A percentile compares a stretch with the other conserved stretches of the same genome.
These are phyloP conservation scores for Trisateles emortualis DNA, from an alignment of 2,888 invertebrate genomes.

Conservation along the genomic window DNA sequence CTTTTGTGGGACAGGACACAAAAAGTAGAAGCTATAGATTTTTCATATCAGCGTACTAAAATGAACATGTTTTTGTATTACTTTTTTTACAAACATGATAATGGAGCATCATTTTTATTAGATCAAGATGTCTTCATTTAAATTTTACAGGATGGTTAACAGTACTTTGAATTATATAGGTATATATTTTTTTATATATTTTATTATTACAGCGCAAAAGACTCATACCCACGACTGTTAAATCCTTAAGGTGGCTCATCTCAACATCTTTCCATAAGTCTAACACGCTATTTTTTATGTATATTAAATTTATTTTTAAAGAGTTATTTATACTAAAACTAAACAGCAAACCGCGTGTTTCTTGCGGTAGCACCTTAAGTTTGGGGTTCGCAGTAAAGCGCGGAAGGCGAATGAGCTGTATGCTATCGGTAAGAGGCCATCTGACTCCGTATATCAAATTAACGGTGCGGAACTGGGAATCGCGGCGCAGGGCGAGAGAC, in stretches of 20 bases:
- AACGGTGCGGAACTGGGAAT: slow-evolving; percentile 73
- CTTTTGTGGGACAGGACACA: slow-evolving; percentile 17
- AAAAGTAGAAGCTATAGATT: slow-evolving; percentile 27
- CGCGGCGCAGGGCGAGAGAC: slow-evolving; percentile 44
- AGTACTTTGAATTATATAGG: no score
- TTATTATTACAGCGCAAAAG: no score
- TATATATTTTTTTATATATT: no score
- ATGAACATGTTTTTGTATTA: slow-evolving; percentile 1
- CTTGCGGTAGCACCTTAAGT: slow-evolving; percentile 32
- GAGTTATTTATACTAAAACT: background rate
- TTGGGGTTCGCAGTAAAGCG: slow-evolving; percentile 49
- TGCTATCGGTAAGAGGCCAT: slow-evolving; percentile 66
- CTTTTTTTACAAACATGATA: background rate
- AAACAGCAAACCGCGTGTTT: slow-evolving; percentile 27
- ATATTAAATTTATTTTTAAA: no score
- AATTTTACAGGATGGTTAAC: no score
- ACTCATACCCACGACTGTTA: no score
- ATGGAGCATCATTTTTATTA: background rate
- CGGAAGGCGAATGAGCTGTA: slow-evolving; percentile 46
- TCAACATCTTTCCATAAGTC: no score
- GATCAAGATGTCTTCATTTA: slow-evolving; percentile 1
- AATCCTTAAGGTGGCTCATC: no score
- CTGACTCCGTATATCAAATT: slow-evolving; percentile 74
- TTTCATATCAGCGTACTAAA: slow-evolving; percentile 13
- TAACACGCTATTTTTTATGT: no score